These are phyloP conservation scores for Telmatherina bonti DNA, from an alignment of 2,797 vertebrate genomes.

Conservation along the genomic window DNA sequence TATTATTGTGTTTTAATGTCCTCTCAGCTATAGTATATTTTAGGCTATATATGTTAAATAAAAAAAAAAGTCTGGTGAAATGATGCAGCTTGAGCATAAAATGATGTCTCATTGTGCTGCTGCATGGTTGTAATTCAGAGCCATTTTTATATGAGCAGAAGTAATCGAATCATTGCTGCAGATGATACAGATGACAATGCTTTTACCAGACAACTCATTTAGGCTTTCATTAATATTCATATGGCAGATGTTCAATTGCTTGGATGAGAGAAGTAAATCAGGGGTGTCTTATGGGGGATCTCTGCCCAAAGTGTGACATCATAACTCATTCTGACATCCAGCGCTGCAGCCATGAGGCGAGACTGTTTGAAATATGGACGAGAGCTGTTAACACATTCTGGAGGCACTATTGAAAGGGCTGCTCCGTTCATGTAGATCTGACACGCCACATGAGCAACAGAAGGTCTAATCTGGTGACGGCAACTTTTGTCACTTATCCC, in stretches of 20 bases:
- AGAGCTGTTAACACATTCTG: constrained; percentile 31
- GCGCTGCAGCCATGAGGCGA: constrained; percentile 33
- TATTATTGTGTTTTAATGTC: not conserved
- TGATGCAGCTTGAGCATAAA: constrained; percentile 23
- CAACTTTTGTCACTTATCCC: not conserved
- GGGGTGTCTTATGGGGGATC: constrained; percentile 48
- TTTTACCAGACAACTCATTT: constrained; percentile 45
- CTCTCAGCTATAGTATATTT: not conserved
- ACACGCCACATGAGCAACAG: constrained; percentile 26
- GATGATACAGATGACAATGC: constrained; percentile 56
- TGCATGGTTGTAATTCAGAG: constrained; percentile 48
- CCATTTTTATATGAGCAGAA: constrained; percentile 41
- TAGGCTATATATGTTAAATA: constrained; percentile 24
- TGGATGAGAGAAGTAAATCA: constrained; percentile 58
- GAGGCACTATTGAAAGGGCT: constrained; percentile 30
- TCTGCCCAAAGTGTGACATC: constrained; percentile 45
- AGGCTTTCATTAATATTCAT: constrained; percentile 57
- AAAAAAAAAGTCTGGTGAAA: constrained; percentile 18
- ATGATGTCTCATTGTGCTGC: constrained; percentile 45
- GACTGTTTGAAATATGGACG: constrained; percentile 52
- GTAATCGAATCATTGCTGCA: constrained; percentile 37
- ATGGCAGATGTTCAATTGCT: constrained; percentile 68
- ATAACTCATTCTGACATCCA: constrained; percentile 56
- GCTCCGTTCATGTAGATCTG: constrained; percentile 34
- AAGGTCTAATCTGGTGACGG: constrained; percentile 23